A percentile compares a stretch with the other conserved stretches of the same genome.
These are phyloP conservation scores for Nephila pilipes DNA, from an alignment of 1,140 invertebrate species.

Conservation along the genomic window DNA sequence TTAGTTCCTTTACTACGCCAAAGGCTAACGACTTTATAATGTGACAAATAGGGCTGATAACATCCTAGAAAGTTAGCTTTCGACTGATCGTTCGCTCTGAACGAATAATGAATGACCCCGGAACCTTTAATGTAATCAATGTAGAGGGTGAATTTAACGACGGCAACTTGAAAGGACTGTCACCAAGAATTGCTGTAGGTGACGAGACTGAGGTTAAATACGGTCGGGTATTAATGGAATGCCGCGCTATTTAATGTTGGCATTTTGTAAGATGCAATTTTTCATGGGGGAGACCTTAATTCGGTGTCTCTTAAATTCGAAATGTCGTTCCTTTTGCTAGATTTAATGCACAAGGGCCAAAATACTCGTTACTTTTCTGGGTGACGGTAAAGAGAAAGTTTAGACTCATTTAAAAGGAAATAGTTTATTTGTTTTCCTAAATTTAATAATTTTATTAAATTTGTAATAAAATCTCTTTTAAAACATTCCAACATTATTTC, in stretches of 20 bases:
- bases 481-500: too few relatives aligned
- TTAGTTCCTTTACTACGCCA: background rate
- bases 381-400: too few relatives aligned
- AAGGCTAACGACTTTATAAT: conserved; percentile 70
- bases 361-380: too few relatives aligned
- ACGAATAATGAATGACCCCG: conserved; percentile 57
- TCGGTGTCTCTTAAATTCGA: background rate
- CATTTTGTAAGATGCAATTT: background rate
- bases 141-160: conserved; percentile 50
- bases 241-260: background rate
- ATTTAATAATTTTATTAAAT: too few relatives aligned
- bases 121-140: conserved; percentile 64
- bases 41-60: conserved; percentile 69
- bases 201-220: conserved; percentile 20
- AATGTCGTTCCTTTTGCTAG: background rate
- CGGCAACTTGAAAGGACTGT: conserved; percentile 33
- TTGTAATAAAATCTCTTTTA: too few relatives aligned
- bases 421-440: too few relatives aligned
- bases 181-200: background rate
- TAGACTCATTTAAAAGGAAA: too few relatives aligned
- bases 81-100: conserved; percentile 19
- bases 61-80: conserved; percentile 13
- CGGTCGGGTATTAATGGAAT: conserved; percentile 18
- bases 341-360: background rate
- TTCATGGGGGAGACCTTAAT: background rate